phyloP scores from a whole-genome alignment of 1,140 invertebrate species.

The Orussus abietinus region DNA sequence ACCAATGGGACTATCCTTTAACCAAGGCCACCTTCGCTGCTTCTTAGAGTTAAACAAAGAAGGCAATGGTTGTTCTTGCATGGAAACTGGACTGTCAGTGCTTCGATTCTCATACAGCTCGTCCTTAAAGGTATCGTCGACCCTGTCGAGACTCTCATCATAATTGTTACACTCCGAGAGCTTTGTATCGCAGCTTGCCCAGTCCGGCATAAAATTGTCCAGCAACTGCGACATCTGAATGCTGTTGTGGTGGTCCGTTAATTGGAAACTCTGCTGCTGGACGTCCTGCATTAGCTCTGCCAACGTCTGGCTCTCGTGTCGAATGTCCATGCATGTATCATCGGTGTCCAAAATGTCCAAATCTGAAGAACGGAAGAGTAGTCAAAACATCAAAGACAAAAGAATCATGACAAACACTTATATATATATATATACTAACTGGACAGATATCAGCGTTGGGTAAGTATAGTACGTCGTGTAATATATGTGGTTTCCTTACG shows the following conservation, averaged over 20 bases:
- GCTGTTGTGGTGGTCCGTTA: constrained; percentile 5
- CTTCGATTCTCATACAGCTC: constrained; percentile 1
- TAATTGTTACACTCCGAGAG: too few species aligned
- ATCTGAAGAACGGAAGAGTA: constrained; percentile 7
- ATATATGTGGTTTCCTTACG: too few species aligned
- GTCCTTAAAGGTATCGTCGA: constrained; percentile 14
- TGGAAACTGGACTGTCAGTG: constrained; percentile 22
- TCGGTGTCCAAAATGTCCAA: constrained; percentile 9
- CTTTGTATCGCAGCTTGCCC: constrained; percentile 24
- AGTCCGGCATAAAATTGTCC: constrained; percentile 27
- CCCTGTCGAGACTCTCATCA: too few species aligned
- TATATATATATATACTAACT: too few species aligned
- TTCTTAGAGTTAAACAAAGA: constrained; percentile 32
- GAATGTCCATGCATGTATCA: constrained; percentile 1
- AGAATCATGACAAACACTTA: too few species aligned
- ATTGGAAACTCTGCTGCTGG: constrained; percentile 25
- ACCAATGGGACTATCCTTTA: constrained; percentile 19
- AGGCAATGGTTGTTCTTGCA: constrained; percentile 24
- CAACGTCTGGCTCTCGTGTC: constrained; percentile 25
- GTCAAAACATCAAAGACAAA: too few species aligned
- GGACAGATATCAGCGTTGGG: too few species aligned
- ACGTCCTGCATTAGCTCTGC: constrained; percentile 35
- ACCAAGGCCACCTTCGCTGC: constrained; percentile 34
- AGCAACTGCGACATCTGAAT: constrained; percentile 23
- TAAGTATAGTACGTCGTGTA: too few species aligned